Base-by-base conservation (phyloP, 1,140 invertebrate species). In the Drepana arcuata region DNA sequence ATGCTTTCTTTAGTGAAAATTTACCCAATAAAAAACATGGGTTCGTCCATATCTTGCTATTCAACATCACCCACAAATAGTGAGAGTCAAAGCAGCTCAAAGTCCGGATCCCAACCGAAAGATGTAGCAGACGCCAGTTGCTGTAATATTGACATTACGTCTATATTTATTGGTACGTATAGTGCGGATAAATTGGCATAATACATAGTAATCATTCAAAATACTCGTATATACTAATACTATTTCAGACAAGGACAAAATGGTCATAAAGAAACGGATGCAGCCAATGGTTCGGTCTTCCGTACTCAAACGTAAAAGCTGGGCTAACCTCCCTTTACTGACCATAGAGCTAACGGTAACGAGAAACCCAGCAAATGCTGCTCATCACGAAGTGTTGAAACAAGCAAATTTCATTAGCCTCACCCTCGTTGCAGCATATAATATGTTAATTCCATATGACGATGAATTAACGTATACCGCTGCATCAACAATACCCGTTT, bases 121-220 rank as follows among this genome's bases (percentile, higher is more conserved):
- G n/a, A n/a, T n/a, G n/a, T n/a, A n/a, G n/a, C n/a, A n/a, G 47
- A 60, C 14, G 42, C 59, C 25, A 59, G 50, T 31, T 61, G 61
- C 34, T 81, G 77, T 35, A 74, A 72, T 29, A 29, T 81, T 6
- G 73, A 81, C 37, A 74, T 81, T 29, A 33, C 71, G 12, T 43
- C 64, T 5, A 25, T 78, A n/a, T 74, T 81, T 44, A 48, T 63
- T 16, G 54, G 66, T 67, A 53, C 40, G 41, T 34, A 26, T 3
- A 2, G 14, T 12, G n/a, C n/a, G n/a, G n/a, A n/a, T n/a, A n/a
- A n/a, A n/a, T n/a, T n/a, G n/a, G n/a, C n/a, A n/a, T n/a, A n/a
- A n/a, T n/a, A n/a, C n/a, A n/a, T n/a, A n/a, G n/a, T n/a, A n/a
- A n/a, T n/a, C n/a, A n/a, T n/a, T n/a, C n/a, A n/a, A n/a, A n/a